Percentiles rank a stretch among this genome's conserved stretches.
Evolutionary conservation across 2,113 vertebrate species (phyloP).

Genomic region (Leucoraja erinaceus): DNA sequence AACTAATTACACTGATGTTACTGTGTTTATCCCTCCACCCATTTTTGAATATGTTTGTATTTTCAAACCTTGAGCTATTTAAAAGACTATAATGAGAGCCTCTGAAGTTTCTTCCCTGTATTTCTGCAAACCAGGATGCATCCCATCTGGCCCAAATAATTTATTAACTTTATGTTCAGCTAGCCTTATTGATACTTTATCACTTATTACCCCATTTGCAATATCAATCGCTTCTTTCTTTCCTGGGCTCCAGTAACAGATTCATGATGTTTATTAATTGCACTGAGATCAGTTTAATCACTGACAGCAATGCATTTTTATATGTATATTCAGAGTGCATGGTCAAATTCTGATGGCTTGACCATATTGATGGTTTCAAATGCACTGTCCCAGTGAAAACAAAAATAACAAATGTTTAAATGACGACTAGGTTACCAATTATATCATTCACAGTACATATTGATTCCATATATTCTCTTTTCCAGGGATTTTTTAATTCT

Average conservation of each 20-base stretch:
- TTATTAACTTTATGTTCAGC: too few species aligned
- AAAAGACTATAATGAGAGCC: too few species aligned
- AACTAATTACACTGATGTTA: too few species aligned
- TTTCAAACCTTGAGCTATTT: too few species aligned
- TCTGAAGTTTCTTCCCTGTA: too few species aligned
- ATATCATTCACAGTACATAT: background rate
- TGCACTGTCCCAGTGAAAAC: background rate
- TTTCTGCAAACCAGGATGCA: too few species aligned
- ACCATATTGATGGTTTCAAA: background rate
- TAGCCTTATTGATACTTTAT: too few species aligned
- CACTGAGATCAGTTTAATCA: background rate
- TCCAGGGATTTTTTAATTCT: constrained; percentile 82
- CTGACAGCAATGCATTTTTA: background rate
- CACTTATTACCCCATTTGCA: too few species aligned
- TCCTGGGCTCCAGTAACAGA: background rate
- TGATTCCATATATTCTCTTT: constrained; percentile 34
- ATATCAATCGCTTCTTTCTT: too few species aligned
- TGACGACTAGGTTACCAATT: background rate
- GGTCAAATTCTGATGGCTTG: background rate
- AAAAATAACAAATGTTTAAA: background rate
- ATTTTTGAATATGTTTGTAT: too few species aligned
- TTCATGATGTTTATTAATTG: background rate
- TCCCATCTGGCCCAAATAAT: too few species aligned
- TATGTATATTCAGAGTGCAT: background rate
- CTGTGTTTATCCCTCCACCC: too few species aligned